These are phyloP conservation scores for Chrysolina haemoptera DNA, from an alignment of 2,888 invertebrate species.

Conservation along the genomic window DNA sequence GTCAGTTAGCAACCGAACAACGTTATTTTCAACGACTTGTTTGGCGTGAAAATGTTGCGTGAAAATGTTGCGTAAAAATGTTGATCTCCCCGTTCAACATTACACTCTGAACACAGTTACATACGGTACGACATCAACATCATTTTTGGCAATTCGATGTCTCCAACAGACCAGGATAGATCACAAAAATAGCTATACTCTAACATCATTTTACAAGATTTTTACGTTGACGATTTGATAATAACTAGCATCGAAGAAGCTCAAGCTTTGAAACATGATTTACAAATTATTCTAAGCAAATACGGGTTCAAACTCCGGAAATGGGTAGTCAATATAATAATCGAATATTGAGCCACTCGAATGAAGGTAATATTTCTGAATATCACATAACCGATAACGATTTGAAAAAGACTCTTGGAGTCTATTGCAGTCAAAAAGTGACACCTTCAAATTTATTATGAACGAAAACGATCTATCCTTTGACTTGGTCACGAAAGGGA, in stretches of 20 bases:
- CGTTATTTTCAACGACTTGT: too few species aligned
- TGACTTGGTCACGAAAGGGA: slow-evolving; percentile 38
- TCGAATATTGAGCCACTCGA: not conserved
- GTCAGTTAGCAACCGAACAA: too few species aligned
- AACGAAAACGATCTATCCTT: not conserved
- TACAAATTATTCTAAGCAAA: slow-evolving; percentile 4
- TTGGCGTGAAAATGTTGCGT: too few species aligned
- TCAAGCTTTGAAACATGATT: not conserved
- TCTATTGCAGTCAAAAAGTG: too few species aligned
- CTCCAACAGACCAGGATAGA: slow-evolving; percentile 31
- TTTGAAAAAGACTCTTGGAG: too few species aligned
- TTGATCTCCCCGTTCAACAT: too few species aligned
- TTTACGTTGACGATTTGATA: slow-evolving; percentile 42
- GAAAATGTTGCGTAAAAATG: too few species aligned
- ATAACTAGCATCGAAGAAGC: too few species aligned
- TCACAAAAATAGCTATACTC: slow-evolving; percentile 25
- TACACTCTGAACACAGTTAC: not conserved
- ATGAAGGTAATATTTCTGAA: not conserved
- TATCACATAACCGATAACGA: slow-evolving; percentile 33
- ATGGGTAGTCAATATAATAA: not conserved
- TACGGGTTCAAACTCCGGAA: too few species aligned
- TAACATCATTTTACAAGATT: slow-evolving; percentile 36
- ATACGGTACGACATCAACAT: slow-evolving; percentile 39
- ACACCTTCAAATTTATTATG: slow-evolving; percentile 38
- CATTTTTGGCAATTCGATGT: slow-evolving; percentile 50